Percentiles rank a stretch among this genome's conserved stretches.
Conservation (phyloP, 2,888 invertebrate genomes). For the Subacronicta megacephala region DNA sequence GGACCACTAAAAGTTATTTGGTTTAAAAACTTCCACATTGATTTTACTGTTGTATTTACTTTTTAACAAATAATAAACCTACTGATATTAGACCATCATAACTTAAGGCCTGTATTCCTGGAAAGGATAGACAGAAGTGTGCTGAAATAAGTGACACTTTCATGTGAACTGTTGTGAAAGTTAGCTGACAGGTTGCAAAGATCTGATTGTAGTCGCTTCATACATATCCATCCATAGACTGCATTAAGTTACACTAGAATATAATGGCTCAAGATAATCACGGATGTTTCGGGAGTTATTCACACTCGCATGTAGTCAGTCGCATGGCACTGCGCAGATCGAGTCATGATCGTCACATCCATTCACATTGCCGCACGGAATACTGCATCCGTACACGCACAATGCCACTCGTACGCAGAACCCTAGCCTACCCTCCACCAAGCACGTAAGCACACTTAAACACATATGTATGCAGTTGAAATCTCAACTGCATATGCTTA, state of each 20-base stretch:
- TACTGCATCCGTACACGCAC: constrained; percentile 11
- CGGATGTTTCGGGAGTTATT: no score
- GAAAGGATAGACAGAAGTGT: no score
- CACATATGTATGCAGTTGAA: constrained; percentile 25
- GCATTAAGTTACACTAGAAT: no score
- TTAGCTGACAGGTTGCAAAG: no score
- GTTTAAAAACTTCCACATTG: constrained; percentile 17
- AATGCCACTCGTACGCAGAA: constrained; percentile 11
- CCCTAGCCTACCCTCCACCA: constrained; percentile 8
- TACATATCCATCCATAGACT: no score
- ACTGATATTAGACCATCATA: background rate
- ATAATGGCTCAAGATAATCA: no score
- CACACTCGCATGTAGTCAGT: no score
- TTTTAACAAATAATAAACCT: constrained; percentile 15
- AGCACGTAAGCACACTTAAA: constrained; percentile 26
- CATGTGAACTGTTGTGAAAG: no score
- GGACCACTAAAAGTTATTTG: constrained; percentile 43
- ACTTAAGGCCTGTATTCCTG: no score
- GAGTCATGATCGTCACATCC: background rate
- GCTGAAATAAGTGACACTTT: no score
- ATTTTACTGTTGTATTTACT: constrained; percentile 28
- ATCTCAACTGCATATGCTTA: constrained; percentile 10
- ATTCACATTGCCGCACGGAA: constrained; percentile 15
- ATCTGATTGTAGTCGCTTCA: no score
- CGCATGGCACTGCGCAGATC: no score